Percentiles rank a stretch among this genome's conserved stretches.
phyloP scores from a whole-genome alignment of 2,888 invertebrate genomes.

The Eurytoma adleriae region DNA sequence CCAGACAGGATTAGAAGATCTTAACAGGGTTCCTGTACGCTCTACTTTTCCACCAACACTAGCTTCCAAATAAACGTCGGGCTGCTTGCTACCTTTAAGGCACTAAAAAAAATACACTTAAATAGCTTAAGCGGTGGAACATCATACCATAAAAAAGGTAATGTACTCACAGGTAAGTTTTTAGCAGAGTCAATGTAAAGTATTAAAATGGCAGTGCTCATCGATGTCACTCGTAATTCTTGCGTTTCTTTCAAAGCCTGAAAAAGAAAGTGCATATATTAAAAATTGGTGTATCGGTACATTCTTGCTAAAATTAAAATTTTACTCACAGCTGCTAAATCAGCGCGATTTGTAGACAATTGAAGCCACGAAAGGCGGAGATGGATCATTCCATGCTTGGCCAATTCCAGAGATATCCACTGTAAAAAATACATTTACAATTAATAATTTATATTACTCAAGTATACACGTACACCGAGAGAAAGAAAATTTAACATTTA shows the following conservation, averaged over 20 bases:
- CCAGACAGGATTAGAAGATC: constrained; percentile 94
- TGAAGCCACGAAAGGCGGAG: constrained; percentile 93
- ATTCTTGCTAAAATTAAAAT: constrained; percentile 6
- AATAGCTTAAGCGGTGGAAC: not conserved
- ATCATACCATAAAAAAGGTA: constrained; percentile 1
- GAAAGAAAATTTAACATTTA: no score
- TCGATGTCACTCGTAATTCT: constrained; percentile 83
- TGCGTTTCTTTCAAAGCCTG: constrained; percentile 87
- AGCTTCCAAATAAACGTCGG: constrained; percentile 90
- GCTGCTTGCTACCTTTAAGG: constrained; percentile 78
- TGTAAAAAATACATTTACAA: constrained; percentile 73
- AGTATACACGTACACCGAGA: no score
- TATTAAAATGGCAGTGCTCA: constrained; percentile 87
- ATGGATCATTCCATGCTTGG: constrained; percentile 96
- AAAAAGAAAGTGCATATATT: constrained; percentile 44
- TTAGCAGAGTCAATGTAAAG: constrained; percentile 95
- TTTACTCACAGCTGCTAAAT: constrained; percentile 84
- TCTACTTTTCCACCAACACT: constrained; percentile 87
- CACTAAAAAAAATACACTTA: constrained; percentile 62
- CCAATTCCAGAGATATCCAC: constrained; percentile 97
- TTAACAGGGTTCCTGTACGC: constrained; percentile 85
- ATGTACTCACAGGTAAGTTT: constrained; percentile 89
- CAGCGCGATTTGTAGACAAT: constrained; percentile 83
- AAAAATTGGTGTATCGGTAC: constrained; percentile 30
- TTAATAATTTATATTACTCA: not conserved